Evolutionary conservation across 1,140 invertebrate genomes (phyloP).

Genomic region (Tetramorium simillimum): DNA sequence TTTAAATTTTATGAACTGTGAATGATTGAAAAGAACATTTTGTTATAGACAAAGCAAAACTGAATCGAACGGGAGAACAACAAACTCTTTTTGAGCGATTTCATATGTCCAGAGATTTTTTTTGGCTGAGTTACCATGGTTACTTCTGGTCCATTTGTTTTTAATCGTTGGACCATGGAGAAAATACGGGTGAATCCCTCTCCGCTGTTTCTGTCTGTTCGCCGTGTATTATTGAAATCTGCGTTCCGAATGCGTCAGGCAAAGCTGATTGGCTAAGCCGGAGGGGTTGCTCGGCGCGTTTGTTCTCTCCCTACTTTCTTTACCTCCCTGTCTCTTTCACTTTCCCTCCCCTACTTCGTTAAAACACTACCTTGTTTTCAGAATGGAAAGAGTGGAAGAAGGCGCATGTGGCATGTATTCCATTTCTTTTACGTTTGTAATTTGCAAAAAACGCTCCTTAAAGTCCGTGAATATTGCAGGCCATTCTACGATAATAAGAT

Average conservation of each 20-base stretch:
- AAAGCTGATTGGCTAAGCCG: constrained; percentile 75
- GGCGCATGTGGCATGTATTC: not conserved
- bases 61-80: not conserved
- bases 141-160: constrained; percentile 74
- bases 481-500: not conserved
- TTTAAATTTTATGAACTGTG: not conserved
- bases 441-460: not conserved
- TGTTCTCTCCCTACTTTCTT: constrained; percentile 13
- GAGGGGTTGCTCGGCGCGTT: constrained; percentile 59
- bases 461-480: not conserved
- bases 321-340: constrained; percentile 35
- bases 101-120: not conserved
- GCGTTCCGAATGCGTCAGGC: constrained; percentile 65
- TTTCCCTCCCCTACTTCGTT: constrained; percentile 58
- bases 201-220: constrained; percentile 54
- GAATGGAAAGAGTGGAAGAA: constrained; percentile 8
- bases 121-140: constrained; percentile 66
- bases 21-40: not conserved
- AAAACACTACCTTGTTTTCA: constrained; percentile 47
- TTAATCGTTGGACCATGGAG: constrained; percentile 74
- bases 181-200: constrained; percentile 37
- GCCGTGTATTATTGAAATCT: constrained; percentile 75
- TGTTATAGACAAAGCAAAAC: not conserved
- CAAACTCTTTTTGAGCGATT: not conserved
- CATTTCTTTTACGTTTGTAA: not conserved